Evolutionary conservation across 92 coral and sea anemone genomes (phyloP).

Genomic region (Phenganax subtilis): DNA sequence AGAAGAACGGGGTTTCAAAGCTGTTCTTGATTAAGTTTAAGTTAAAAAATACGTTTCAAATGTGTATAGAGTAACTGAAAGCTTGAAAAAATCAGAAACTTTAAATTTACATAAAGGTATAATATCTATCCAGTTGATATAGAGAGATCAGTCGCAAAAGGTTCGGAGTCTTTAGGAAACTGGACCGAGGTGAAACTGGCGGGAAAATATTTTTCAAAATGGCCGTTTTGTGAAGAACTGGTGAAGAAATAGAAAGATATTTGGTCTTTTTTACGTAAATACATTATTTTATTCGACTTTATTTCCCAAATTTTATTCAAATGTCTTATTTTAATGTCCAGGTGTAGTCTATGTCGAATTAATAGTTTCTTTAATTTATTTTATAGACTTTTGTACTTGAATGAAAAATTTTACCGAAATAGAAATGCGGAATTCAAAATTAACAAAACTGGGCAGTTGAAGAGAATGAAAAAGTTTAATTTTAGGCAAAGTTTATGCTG

Average conservation of each 20-base stretch:
- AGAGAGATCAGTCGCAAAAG: background rate
- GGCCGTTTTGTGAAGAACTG: background rate
- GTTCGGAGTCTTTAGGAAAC: background rate
- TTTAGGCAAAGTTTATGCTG: too few species aligned
- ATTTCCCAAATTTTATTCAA: too few species aligned
- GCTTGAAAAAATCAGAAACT: too few species aligned
- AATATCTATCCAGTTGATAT: background rate
- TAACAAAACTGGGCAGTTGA: too few species aligned
- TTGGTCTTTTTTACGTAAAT: background rate
- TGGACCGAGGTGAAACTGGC: background rate
- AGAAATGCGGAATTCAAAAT: background rate
- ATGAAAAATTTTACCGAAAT: background rate
- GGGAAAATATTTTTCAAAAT: conserved; percentile 1
- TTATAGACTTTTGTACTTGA: background rate
- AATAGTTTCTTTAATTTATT: background rate
- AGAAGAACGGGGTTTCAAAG: background rate
- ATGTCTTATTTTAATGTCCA: too few species aligned
- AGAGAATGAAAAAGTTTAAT: too few species aligned
- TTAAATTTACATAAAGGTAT: too few species aligned
- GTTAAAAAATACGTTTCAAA: too few species aligned
- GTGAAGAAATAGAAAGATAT: background rate
- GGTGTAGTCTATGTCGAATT: too few species aligned
- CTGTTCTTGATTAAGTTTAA: too few species aligned
- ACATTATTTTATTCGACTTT: background rate
- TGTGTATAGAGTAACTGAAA: too few species aligned